These are phyloP conservation scores for Sisor rabdophorus DNA, from an alignment of 2,113 vertebrate species.

Conservation along the genomic window DNA sequence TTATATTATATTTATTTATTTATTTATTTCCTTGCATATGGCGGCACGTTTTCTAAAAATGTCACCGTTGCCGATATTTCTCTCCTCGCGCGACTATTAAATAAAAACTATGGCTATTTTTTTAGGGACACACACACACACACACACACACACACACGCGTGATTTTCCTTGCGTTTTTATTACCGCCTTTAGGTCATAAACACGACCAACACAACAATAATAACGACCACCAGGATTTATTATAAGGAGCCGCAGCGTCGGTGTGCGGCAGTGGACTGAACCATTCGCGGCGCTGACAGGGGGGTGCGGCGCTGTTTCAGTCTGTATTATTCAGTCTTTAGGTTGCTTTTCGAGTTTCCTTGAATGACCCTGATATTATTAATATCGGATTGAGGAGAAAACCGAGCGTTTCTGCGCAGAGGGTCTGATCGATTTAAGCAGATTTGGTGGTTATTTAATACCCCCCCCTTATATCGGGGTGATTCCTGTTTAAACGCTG, in stretches of 20 bases:
- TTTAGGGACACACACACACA: not conserved
- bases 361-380: no score
- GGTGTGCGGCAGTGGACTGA: not conserved
- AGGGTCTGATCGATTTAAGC: not conserved
- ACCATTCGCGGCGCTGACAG: not conserved
- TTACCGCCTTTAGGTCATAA: not conserved
- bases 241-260: not conserved
- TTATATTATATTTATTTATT: not conserved
- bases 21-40: not conserved
- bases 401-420: accelerated
- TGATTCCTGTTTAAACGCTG: not conserved
- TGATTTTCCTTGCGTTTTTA: no score
- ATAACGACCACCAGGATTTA: not conserved
- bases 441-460: not conserved
- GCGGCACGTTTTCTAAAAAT: slow-evolving; percentile 19
- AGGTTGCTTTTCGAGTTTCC: not conserved
- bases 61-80: not conserved
- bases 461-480: not conserved
- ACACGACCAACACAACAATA: not conserved
- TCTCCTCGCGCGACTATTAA: not conserved
- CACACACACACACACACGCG: not conserved
- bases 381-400: accelerated
- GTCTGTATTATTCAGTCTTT: not conserved
- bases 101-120: not conserved
- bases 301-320: not conserved